A percentile compares a stretch with the other conserved stretches of the same genome.
Evolutionary conservation across 1,140 invertebrate genomes (phyloP).

Genomic region (Copidosoma floridanum): DNA sequence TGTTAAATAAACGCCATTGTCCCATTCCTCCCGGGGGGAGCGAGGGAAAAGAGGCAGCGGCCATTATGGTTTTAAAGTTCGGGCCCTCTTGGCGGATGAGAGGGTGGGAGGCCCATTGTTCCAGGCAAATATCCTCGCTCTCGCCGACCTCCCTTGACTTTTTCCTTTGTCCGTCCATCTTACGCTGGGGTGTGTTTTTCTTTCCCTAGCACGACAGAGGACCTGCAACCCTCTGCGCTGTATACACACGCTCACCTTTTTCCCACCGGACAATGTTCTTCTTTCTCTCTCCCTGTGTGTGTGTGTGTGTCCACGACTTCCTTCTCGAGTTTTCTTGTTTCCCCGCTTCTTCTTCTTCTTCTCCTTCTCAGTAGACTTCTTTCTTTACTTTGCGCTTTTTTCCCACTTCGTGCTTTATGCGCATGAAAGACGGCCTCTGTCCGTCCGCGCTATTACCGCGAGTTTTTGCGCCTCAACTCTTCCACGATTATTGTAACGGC

Average conservation of each 20-base stretch:
- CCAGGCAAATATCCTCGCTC: conserved; percentile 50
- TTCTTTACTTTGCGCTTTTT: no score
- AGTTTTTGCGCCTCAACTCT: no score
- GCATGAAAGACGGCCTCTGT: no score
- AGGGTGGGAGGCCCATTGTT: conserved; percentile 42
- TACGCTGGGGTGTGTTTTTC: no score
- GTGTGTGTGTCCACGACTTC: not conserved
- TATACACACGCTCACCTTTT: no score
- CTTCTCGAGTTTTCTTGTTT: not conserved
- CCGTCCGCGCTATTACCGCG: no score
- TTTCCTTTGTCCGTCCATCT: conserved; percentile 7
- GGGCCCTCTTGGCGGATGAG: conserved; percentile 24
- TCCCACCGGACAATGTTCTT: no score
- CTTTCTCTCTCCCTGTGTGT: not conserved
- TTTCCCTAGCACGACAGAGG: no score
- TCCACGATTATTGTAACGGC: no score
- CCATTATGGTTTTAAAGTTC: conserved; percentile 50
- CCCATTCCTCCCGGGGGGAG: conserved; percentile 29
- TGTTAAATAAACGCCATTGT: conserved; percentile 59
- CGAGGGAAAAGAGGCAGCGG: conserved; percentile 52
- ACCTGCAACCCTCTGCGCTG: no score
- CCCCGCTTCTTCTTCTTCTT: not conserved
- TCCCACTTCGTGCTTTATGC: no score
- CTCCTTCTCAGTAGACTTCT: no score
- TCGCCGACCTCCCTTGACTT: conserved; percentile 8